Evolutionary conservation across 2,888 invertebrate species (phyloP).

Genomic region (Panorpa germanica): DNA sequence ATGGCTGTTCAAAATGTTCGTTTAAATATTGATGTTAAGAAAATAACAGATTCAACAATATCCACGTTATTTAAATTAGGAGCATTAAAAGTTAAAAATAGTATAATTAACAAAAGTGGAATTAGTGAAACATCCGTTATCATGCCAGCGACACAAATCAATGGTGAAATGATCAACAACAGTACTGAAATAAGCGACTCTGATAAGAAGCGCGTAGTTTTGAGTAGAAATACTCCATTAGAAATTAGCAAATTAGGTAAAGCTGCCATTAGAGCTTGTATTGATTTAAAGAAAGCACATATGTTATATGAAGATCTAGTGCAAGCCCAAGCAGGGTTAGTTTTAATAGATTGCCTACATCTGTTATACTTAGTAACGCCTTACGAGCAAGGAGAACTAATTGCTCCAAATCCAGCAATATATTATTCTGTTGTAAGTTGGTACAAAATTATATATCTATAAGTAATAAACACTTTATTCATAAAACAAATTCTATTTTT

Average conservation of each 20-base stretch:
- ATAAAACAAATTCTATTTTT: conserved; percentile 13
- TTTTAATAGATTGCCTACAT: conserved; percentile 66
- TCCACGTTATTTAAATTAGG: conserved; percentile 25
- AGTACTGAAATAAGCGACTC: too few species aligned
- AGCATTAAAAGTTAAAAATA: conserved; percentile 20
- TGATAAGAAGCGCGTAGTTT: too few species aligned
- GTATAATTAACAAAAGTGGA: conserved; percentile 11
- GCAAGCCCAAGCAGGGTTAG: conserved; percentile 51
- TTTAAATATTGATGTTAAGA: conserved; percentile 23
- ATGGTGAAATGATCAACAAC: too few species aligned
- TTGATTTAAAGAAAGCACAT: conserved; percentile 52
- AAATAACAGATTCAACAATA: conserved; percentile 25
- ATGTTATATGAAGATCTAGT: conserved; percentile 56
- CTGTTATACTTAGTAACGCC: conserved; percentile 76
- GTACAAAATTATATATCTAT: not conserved
- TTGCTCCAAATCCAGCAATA: conserved; percentile 29
- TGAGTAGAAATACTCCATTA: conserved; percentile 27
- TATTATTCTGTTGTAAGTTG: conserved; percentile 40
- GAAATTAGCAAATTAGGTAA: conserved; percentile 47
- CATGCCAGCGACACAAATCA: conserved; percentile 13
- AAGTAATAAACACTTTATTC: conserved; percentile 11
- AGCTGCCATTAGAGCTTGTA: conserved; percentile 74
- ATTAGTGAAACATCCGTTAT: conserved; percentile 17
- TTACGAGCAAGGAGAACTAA: conserved; percentile 39
- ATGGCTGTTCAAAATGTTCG: conserved; percentile 39